These are phyloP conservation scores for Falco punctatus DNA, from an alignment of 2,113 vertebrate species.

Conservation along the genomic window DNA sequence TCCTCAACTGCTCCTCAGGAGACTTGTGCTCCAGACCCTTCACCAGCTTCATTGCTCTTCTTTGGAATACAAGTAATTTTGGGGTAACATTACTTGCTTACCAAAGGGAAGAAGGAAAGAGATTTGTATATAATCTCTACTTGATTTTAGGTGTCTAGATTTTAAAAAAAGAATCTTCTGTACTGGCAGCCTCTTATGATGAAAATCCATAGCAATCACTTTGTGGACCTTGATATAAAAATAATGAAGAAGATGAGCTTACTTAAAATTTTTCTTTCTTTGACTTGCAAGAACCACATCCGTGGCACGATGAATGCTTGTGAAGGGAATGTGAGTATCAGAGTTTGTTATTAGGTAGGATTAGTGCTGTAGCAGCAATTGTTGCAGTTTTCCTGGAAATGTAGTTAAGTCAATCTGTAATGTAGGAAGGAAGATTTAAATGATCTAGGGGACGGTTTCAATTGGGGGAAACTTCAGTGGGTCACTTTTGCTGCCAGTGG, in stretches of 20 bases:
- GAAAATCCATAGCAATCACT: neutral
- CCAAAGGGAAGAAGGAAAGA: neutral
- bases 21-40: no score
- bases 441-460: neutral
- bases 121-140: neutral
- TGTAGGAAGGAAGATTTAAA: neutral
- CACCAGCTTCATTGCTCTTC: no score
- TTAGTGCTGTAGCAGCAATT: neutral
- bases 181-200: neutral
- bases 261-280: neutral
- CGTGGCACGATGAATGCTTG: neutral
- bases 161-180: neutral
- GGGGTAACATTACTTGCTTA: neutral
- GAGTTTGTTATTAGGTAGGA: neutral
- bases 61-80: neutral
- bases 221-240: neutral
- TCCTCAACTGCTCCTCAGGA: no score
- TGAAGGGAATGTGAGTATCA: neutral
- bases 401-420: neutral
- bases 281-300: neutral
- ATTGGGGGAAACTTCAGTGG: neutral
- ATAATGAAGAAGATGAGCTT: neutral
- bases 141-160: neutral
- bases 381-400: neutral
- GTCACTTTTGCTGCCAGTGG: neutral